Conservation (phyloP, 2,888 invertebrate species). For the Euclidia mi region DNA sequence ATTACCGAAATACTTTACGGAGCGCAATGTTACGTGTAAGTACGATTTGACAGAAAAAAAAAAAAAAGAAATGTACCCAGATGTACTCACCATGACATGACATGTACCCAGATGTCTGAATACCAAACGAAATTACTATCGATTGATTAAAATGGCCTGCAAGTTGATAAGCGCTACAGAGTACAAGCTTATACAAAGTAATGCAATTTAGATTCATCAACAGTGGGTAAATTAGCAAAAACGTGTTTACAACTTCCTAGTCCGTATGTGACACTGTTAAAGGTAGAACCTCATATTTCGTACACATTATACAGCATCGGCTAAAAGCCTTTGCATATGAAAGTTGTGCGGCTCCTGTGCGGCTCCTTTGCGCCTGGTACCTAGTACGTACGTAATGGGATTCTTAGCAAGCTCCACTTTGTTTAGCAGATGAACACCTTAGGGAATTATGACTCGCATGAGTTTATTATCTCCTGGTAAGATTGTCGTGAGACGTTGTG, state of each 20-base stretch:
- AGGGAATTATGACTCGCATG: slow-evolving; percentile 47
- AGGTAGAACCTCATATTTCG: slow-evolving; percentile 63
- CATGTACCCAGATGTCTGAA: no score
- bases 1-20: no score
- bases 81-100: no score
- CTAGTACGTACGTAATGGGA: slow-evolving; percentile 48
- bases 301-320: slow-evolving; percentile 65
- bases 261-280: slow-evolving; percentile 40
- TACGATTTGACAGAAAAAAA: no score
- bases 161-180: no score
- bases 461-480: slow-evolving; percentile 53
- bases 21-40: no score
- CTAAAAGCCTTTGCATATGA: slow-evolving; percentile 72
- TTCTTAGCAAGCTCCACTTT: slow-evolving; percentile 55
- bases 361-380: slow-evolving; percentile 36
- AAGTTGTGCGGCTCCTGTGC: slow-evolving; percentile 64
- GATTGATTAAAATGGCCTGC: no score
- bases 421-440: slow-evolving; percentile 53
- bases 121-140: no score
- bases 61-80: no score
- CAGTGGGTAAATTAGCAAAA: no score
- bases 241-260: slow-evolving; percentile 13
- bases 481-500: not conserved
- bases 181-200: no score
- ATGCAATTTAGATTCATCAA: no score